Evolutionary conservation across 2,797 vertebrate species (phyloP).

Genomic region (Ceryle rudis): DNA sequence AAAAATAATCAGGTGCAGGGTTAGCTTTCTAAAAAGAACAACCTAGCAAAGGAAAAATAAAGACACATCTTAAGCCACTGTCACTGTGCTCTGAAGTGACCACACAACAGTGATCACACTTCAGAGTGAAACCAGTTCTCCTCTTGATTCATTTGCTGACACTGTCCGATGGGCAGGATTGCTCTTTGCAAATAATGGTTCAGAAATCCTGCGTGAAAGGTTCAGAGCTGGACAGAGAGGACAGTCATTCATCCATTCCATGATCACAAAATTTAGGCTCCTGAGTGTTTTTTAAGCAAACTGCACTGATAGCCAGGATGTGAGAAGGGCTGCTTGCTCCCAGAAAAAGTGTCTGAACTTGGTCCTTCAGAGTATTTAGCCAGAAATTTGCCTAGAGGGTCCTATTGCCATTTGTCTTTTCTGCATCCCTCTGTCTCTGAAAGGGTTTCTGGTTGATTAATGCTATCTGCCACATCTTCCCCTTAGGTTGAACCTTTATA

Average conservation of each 20-base stretch:
- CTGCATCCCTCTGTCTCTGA: not conserved
- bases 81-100: not conserved
- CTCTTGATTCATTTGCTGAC: slow-evolving; percentile 65
- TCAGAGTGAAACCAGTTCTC: slow-evolving; percentile 53
- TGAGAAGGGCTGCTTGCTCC: not conserved
- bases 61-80: slow-evolving; percentile 47
- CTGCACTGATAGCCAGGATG: not conserved
- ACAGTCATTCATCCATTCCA: not conserved
- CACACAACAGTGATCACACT: slow-evolving; percentile 42
- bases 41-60: slow-evolving; percentile 39
- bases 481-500: not conserved
- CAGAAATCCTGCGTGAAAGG: slow-evolving; percentile 50
- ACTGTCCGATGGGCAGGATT: slow-evolving; percentile 54
- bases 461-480: not conserved
- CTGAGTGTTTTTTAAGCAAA: not conserved
- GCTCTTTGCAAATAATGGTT: slow-evolving; percentile 29
- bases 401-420: slow-evolving; percentile 4
- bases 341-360: slow-evolving; percentile 4
- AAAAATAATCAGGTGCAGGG: slow-evolving; percentile 40
- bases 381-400: slow-evolving; percentile 17
- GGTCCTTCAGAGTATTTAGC: not conserved
- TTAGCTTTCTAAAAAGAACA: slow-evolving; percentile 29
- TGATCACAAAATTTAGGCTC: not conserved
- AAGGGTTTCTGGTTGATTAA: not conserved
- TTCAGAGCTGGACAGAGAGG: not conserved